Percentiles rank a stretch among this genome's conserved stretches.
phyloP scores from a whole-genome alignment of 2,113 vertebrate genomes.

The Platanista minor region DNA sequence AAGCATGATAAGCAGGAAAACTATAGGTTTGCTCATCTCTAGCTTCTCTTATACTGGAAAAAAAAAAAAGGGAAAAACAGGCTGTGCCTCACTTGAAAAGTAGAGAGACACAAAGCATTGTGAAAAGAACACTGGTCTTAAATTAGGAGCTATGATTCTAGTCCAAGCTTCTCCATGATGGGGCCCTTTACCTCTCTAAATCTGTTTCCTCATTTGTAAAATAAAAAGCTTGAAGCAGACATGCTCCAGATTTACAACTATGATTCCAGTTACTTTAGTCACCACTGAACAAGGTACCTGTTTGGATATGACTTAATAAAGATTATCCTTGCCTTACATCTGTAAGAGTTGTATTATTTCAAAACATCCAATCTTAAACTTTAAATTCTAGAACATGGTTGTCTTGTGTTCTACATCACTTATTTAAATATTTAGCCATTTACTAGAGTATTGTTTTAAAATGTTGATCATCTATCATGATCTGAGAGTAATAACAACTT shows the following conservation, averaged over 20 bases:
- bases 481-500: not conserved
- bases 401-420: not conserved
- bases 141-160: not conserved
- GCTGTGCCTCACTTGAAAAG: not conserved
- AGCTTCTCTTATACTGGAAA: not conserved
- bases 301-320: not conserved
- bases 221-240: not conserved
- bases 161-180: not conserved
- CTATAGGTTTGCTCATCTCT: not conserved
- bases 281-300: not conserved
- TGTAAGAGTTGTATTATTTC: not conserved
- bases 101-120: not conserved
- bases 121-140: not conserved
- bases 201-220: constrained; percentile 33
- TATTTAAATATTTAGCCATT: not conserved
- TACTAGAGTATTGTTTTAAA: not conserved
- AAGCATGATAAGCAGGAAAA: not conserved
- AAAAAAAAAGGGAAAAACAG: not conserved
- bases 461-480: not conserved
- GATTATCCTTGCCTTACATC: not conserved
- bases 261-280: not conserved
- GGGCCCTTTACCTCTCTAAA: not conserved
- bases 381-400: not conserved
- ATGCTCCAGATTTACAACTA: not conserved
- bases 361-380: not conserved